These are phyloP conservation scores for Xenopus borealis DNA, from an alignment of 2,113 vertebrate species.

Conservation along the genomic window DNA sequence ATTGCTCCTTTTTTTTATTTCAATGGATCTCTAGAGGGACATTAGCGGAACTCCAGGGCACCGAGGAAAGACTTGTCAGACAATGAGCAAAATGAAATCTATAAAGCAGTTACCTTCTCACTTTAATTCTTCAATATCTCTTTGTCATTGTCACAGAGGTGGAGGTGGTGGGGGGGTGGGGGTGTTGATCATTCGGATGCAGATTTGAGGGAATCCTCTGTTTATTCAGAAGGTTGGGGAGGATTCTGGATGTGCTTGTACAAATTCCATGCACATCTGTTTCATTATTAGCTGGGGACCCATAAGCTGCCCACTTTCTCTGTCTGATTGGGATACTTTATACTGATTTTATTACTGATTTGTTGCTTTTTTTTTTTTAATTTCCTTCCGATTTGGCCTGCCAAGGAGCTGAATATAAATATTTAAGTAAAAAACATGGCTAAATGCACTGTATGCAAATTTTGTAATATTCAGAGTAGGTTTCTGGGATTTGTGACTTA, in stretches of 20 bases:
- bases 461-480: too few relatives aligned
- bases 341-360: background rate
- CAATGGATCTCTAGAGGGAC: conserved; percentile 26
- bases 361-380: background rate
- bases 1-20: conserved; percentile 25
- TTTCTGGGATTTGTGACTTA: too few relatives aligned
- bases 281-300: conserved; percentile 1
- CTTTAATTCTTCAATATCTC: conserved; percentile 1
- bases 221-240: background rate
- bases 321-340: background rate
- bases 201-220: background rate
- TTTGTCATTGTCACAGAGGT: background rate
- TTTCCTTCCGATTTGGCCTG: too few relatives aligned
- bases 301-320: conserved; percentile 1
- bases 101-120: conserved; percentile 3
- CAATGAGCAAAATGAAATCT: conserved; percentile 22
- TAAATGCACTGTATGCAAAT: too few relatives aligned
- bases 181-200: background rate
- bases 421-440: conserved; percentile 11
- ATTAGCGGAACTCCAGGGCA: conserved; percentile 15
- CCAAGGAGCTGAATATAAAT: background rate
- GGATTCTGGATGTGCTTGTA: background rate
- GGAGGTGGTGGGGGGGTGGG: background rate
- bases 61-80: background rate
- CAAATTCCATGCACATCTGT: background rate